Base-by-base conservation (phyloP, 2,797 vertebrate species). In the Clarias fuscus region DNA sequence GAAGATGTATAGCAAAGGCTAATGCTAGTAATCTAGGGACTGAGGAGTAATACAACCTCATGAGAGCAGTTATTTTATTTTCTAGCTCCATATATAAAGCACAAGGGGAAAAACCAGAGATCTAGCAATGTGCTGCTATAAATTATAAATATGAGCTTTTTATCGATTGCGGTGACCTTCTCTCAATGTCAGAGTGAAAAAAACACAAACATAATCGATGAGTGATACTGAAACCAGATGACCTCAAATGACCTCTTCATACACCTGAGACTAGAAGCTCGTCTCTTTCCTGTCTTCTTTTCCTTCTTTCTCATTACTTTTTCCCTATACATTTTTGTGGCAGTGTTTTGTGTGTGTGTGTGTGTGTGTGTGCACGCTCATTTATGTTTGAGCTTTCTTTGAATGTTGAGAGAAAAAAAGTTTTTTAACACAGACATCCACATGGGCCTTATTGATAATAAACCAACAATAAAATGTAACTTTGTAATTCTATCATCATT, bases 111-210 rank as follows among this genome's bases (percentile, higher is more conserved):
- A 67, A 48, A 61, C 10, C 15, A 78, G 37, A 82, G 79, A 2
- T 30, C 61, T 18, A 22, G 64, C 62, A 27, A 53, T 67, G 43
- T 18, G 40, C 80, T n/a, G 80, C 8, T 56, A 82, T 82, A 82
- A 82, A 82, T 82, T 68, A 82, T 82, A 82, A 82, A 82, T 68
- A 67, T 82, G n/a, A 82, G 53, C 30, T 24, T 68, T 43, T 65
- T 68, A 82, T 48, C 27, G 62, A 68, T 82, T n/a, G 79, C 40
- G 13, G 13, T 82, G 40, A 82, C 62, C 79, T 48, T 67, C 40
- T 8, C 40, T 33, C 80, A 68, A 53, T 67, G 62, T 53, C 62
- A 53, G 40, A 53, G n/a, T 18, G 24, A 53, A 53, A 65, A 65
- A 48, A 48, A 30, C n/a, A 4, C 37, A 2, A 43, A 67, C 8